Evolutionary conservation across 2,113 vertebrate species (phyloP), one percentile per base, ranked within the genome.

Genomic region (Steatornis caripensis): DNA sequence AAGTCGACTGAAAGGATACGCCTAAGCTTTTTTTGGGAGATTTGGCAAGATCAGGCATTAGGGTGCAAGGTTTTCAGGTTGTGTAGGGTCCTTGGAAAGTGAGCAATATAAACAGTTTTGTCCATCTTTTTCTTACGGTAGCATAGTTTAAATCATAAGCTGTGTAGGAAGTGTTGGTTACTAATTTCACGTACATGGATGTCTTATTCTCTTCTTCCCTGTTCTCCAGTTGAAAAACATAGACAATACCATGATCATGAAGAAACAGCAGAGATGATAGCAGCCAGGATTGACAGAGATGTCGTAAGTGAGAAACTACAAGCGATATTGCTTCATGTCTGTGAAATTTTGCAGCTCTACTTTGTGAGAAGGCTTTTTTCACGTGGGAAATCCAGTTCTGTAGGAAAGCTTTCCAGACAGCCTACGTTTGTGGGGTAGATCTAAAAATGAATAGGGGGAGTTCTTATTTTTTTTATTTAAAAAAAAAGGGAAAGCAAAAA

Each of bases 281-380:
- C 98, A 6, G 98, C 98, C 41, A 94, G 97, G 34, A 98, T 99
- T 43, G 99, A 99, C 98, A 97, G 99, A 93, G 99, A 99, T 57
- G 99, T 99, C 98, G 99, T 99, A 90, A 98, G 97, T 96, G 36
- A 45, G 10, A 45, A 62, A 29, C 30, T 53, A 21, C 26, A 61
- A 82, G 16, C 3, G 1, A 6, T 58, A 29, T 15, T 92, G 26
- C 51, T 91, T 82, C 41, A 10, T 39, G 6, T 30, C 45, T 51
- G 12, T 81, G 83, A 70, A 81, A 51, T 45, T 43, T 71, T 87
- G 36, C 24, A 62, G 2, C 19, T 58, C 8, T 48, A 3, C 12
- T 53, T 75, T 6, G 3, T 41, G 39, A 29, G 34, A 69, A 91
- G 45, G 10, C 15, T 79, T 90, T 75, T 75, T 64, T 39, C 53